Evolutionary conservation across 2,888 invertebrate species (phyloP), one percentile per base, ranked within the genome.

Genomic region (Tipula lateralis): DNA sequence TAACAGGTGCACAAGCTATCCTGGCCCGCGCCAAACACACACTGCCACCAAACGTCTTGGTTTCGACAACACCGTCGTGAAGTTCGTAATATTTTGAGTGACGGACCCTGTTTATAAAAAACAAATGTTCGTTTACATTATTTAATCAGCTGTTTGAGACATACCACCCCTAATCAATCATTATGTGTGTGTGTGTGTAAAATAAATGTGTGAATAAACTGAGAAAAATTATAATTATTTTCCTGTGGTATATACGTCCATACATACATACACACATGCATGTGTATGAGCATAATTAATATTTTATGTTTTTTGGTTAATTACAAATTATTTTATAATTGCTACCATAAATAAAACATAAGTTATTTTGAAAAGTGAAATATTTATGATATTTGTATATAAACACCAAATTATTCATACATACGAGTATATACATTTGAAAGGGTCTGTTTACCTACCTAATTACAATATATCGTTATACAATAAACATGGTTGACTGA

Each of bases 281-380:
- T 44, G 36, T 36, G 13, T 13, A 50, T 7, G 66, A 66, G 9
- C 24, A 66, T 66, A 66, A 66, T 66, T 66, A n/a, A n/a, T 66
- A 24, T 66, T 24, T 66, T 24, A 24, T 24, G 66, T 66, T 66
- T 66, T 66, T 66, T 66, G 24, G 66, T 66, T 66, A 66, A 66
- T 66, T 66, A 66, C 66, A 66, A 66, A 66, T 66, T 66, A 66
- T 66, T 66, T 66, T 66, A 66, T 66, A 66, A 66, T 66, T 66
- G 66, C 66, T 66, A 24, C 66, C 66, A 66, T 66, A 66, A 19
- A 66, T 19, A 66, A 44, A 16, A 44, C 44, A 44, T 44, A 44
- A 44, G 16, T 16, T 44, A 24, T 66, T 66, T 66, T 16, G 66
- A 9, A 66, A 24, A 66, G 24, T 66, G 1, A 24, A 66, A 24